Evolutionary conservation across 1,140 invertebrate genomes (phyloP).

Genomic region (Pachypeltis micranthus): DNA sequence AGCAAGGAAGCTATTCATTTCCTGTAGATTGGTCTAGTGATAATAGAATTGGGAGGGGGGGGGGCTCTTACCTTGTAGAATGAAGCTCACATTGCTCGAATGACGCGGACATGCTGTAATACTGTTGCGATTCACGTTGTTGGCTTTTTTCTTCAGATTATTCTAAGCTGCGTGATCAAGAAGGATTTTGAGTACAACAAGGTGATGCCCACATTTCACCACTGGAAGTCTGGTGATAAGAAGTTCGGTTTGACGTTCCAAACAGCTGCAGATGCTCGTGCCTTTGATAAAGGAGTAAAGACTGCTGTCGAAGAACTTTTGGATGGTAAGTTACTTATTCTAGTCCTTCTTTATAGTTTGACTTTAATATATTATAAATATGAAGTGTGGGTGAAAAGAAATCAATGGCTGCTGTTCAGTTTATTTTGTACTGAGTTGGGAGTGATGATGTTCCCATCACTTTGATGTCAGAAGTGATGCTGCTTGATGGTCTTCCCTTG

Average conservation of each 20-base stretch:
- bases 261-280: slow-evolving; percentile 81
- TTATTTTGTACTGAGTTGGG: too few species aligned
- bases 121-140: slow-evolving; percentile 1
- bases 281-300: slow-evolving; percentile 85
- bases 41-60: too few species aligned
- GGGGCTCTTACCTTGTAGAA: too few species aligned
- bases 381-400: too few species aligned
- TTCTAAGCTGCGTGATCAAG: slow-evolving; percentile 87
- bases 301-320: slow-evolving; percentile 80
- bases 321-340: slow-evolving; percentile 59
- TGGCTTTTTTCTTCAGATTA: slow-evolving; percentile 51
- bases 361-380: too few species aligned
- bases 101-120: not conserved
- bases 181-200: slow-evolving; percentile 95
- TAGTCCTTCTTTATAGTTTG: not conserved
- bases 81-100: not conserved
- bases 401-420: too few species aligned
- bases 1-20: too few species aligned
- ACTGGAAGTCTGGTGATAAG: slow-evolving; percentile 91
- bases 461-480: too few species aligned
- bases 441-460: too few species aligned
- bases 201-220: slow-evolving; percentile 96
- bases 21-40: too few species aligned
- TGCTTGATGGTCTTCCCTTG: too few species aligned
- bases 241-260: slow-evolving; percentile 91